Percentiles rank a stretch among this genome's conserved stretches.
These are phyloP conservation scores for Andricus curvator DNA, from an alignment of 2,888 invertebrate species.

Conservation along the genomic window DNA sequence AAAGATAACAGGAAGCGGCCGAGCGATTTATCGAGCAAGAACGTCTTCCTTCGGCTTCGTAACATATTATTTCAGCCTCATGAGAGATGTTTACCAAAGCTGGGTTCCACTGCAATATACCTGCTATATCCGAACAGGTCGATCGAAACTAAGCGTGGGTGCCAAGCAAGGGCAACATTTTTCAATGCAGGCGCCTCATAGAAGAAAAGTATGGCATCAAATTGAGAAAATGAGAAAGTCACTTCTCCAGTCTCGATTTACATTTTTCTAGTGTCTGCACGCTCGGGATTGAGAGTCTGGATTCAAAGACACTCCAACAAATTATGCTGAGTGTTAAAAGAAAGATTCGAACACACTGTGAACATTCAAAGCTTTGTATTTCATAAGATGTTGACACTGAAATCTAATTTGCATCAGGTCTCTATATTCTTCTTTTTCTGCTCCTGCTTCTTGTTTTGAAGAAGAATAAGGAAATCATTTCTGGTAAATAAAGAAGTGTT, in stretches of 20 bases:
- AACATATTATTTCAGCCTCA: slow-evolving; percentile 59
- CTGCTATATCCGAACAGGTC: slow-evolving; percentile 37
- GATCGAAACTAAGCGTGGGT: neutral
- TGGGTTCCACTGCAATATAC: slow-evolving; percentile 47
- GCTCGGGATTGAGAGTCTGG: slow-evolving; percentile 12
- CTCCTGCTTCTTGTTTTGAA: neutral
- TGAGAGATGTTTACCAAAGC: slow-evolving; percentile 59
- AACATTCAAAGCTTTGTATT: slow-evolving; percentile 35
- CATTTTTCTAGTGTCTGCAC: slow-evolving; percentile 36
- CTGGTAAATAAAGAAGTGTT: slow-evolving; percentile 6
- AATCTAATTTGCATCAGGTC: slow-evolving; percentile 24
- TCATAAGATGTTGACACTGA: slow-evolving; percentile 29
- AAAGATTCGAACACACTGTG: slow-evolving; percentile 19
- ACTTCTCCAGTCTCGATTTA: slow-evolving; percentile 36
- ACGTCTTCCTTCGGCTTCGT: slow-evolving; percentile 53
- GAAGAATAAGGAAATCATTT: slow-evolving; percentile 1
- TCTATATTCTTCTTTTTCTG: neutral
- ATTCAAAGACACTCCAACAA: slow-evolving; percentile 36
- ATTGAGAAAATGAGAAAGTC: slow-evolving; percentile 34
- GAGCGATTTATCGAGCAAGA: slow-evolving; percentile 57
- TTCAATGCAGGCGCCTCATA: slow-evolving; percentile 32
- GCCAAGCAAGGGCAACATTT: slow-evolving; percentile 26
- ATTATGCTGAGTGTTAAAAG: slow-evolving; percentile 34
- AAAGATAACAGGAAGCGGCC: slow-evolving; percentile 60
- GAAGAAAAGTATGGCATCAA: slow-evolving; percentile 18